Conservation (phyloP, 2,888 invertebrate species). For the Globia sparganii region DNA sequence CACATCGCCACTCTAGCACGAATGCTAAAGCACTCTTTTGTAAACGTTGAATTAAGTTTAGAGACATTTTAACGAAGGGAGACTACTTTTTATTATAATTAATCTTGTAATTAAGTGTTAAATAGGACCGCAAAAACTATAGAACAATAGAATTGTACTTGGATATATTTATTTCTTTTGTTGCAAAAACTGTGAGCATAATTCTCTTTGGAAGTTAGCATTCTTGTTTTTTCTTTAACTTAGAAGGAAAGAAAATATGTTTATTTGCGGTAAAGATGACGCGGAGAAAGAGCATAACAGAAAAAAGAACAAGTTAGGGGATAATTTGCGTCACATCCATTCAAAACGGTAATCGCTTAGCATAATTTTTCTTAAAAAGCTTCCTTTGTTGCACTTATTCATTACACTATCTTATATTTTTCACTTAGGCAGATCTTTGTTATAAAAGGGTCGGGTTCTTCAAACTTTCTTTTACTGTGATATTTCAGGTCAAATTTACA, state of each 20-base stretch:
- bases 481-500: neutral
- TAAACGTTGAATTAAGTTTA: conserved; percentile 39
- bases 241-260: neutral
- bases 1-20: conserved; percentile 27
- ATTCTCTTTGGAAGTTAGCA: neutral
- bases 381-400: conserved; percentile 12
- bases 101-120: neutral
- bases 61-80: conserved; percentile 3
- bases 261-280: neutral
- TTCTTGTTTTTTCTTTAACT: neutral
- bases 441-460: neutral
- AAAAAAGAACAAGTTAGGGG: neutral
- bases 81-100: neutral
- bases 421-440: neutral
- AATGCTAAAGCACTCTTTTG: conserved; percentile 48
- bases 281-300: neutral
- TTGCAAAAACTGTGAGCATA: neutral
- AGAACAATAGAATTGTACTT: too few relatives aligned
- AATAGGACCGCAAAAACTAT: neutral
- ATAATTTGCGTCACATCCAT: too few relatives aligned
- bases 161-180: neutral
- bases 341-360: neutral
- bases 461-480: neutral
- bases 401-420: neutral
- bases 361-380: too few relatives aligned